These are phyloP conservation scores for Polydesmus complanatus DNA, from an alignment of 2,888 invertebrate species.

Conservation along the genomic window DNA sequence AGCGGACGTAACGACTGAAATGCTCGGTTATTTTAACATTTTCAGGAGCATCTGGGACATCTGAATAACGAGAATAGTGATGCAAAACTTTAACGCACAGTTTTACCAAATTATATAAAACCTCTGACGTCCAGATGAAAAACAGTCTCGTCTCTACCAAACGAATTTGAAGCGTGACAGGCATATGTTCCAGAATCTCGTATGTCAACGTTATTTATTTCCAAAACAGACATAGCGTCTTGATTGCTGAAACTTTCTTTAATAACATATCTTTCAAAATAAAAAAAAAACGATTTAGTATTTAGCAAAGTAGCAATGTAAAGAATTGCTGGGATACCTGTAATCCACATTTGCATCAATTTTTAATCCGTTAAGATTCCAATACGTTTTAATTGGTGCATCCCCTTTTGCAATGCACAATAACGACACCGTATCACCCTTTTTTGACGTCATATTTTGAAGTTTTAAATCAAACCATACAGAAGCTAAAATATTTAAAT, in stretches of 20 bases:
- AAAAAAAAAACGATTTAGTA: not conserved
- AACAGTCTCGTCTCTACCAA: slow-evolving; percentile 16
- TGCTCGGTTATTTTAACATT: slow-evolving; percentile 27
- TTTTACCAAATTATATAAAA: not conserved
- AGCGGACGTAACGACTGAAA: slow-evolving; percentile 26
- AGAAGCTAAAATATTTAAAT: slow-evolving; percentile 6
- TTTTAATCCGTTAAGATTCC: slow-evolving; percentile 11
- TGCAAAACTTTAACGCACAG: too few species aligned
- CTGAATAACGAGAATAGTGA: slow-evolving; percentile 25
- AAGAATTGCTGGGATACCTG: slow-evolving; percentile 6
- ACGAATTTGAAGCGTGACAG: slow-evolving; percentile 14
- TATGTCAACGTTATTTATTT: slow-evolving; percentile 15
- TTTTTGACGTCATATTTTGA: slow-evolving; percentile 14
- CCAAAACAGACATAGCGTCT: slow-evolving; percentile 15
- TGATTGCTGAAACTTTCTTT: slow-evolving; percentile 1
- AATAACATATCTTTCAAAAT: slow-evolving; percentile 4
- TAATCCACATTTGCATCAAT: slow-evolving; percentile 11
- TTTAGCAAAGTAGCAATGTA: too few species aligned
- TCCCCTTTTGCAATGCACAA: slow-evolving; percentile 15
- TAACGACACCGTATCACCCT: slow-evolving; percentile 15
- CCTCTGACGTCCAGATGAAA: slow-evolving; percentile 12
- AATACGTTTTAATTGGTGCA: slow-evolving; percentile 15
- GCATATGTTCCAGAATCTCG: slow-evolving; percentile 16
- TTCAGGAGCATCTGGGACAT: slow-evolving; percentile 31
- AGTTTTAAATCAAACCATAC: slow-evolving; percentile 15